Evolutionary conservation across 2,888 invertebrate genomes (phyloP), one percentile per base, ranked within the genome.

Genomic region (Xestoiulus laeticollis): DNA sequence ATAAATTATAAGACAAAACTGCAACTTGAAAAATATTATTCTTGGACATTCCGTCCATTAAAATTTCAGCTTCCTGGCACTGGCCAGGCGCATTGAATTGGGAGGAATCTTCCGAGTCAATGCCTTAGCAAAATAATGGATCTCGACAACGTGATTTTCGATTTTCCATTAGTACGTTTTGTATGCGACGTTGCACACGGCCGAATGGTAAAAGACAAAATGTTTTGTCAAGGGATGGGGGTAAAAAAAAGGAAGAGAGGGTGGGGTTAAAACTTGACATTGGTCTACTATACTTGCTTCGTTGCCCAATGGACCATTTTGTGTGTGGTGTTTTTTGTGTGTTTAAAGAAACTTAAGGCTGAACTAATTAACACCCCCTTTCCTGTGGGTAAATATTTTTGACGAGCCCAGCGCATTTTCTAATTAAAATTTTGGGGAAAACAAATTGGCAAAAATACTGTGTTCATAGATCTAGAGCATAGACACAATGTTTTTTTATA

Each of bases 111-210:
- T 53, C 16, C 53, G 53, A 53, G 53, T 53, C 53, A 53, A 53
- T 53, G 53, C 53, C n/a, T 53, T 53, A 53, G 53, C 53, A 53
- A 53, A 53, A 53, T 53, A 53, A 53, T 53, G 53, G 53, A n/a
- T n/a, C 53, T n/a, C n/a, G 53, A 53, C 53, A 53, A 53, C 53
- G 53, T 53, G 53, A 53, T 53, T 53, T 53, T 53, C 53, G 53
- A 53, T 53, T 53, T 53, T 53, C 53, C 53, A 53, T 53, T 53
- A 53, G 53, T 53, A 19, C 53, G 53, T 53, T 53, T 53, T 53
- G 53, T 53, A 53, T 53, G 53, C 53, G 19, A 53, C 53, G 53
- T n/a, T 53, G 53, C 53, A 53, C 53, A 19, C 53, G 19, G 19
- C 19, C 53, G n/a, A 53, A 53, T 53, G 53, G 53, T 53, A 53